phyloP scores from a whole-genome alignment of 2,113 vertebrate genomes.

The human region DNA sequence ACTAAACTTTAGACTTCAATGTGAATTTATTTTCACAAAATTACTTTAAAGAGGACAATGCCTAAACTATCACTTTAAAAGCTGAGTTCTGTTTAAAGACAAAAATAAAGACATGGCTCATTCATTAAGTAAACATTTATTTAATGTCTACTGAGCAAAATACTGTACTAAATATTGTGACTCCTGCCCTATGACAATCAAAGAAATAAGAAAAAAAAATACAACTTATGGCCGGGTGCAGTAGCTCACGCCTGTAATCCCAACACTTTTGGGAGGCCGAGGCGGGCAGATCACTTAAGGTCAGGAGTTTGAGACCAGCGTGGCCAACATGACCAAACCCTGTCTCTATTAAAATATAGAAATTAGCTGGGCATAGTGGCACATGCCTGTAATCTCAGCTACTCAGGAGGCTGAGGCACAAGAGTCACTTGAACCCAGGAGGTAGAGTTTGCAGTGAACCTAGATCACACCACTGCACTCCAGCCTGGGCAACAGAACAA shows the following conservation, averaged over 20 bases:
- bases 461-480: not conserved
- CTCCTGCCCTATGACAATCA: not conserved
- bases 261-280: not conserved
- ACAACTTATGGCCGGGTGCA: too few species aligned
- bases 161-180: not conserved
- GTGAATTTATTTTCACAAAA: slow-evolving; percentile 10
- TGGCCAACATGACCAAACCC: not conserved
- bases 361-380: not conserved
- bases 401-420: not conserved
- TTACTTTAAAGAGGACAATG: not conserved
- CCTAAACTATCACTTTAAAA: not conserved
- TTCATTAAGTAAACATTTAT: not conserved
- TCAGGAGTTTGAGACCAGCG: not conserved
- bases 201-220: slow-evolving; percentile 11
- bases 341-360: not conserved
- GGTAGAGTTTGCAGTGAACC: not conserved
- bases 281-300: not conserved
- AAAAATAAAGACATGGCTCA: slow-evolving; percentile 4
- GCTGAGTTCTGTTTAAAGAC: not conserved
- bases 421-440: not conserved
- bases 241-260: not conserved
- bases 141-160: slow-evolving; percentile 38
- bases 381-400: not conserved
- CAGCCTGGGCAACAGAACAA: not conserved
- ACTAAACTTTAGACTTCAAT: slow-evolving; percentile 13